Conservation (phyloP, 2,113 vertebrate species). For the Indri indri region DNA sequence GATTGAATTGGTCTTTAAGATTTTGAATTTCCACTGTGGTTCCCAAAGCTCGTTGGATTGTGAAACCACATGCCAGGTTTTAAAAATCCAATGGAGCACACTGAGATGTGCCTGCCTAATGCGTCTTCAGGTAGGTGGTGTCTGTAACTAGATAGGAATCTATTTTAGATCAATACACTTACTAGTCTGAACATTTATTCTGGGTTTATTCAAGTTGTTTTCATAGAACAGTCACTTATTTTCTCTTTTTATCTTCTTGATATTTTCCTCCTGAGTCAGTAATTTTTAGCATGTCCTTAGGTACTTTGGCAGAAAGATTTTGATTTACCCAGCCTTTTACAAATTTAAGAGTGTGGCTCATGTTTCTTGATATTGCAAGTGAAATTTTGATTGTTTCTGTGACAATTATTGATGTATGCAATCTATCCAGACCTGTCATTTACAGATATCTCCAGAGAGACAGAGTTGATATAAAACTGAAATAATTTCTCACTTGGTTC, state of each 20-base stretch:
- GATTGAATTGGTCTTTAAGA: neutral
- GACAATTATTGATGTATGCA: neutral
- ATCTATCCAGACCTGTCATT: neutral
- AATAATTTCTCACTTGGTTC: neutral
- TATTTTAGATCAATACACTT: neutral
- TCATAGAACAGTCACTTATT: neutral
- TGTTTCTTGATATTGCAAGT: neutral
- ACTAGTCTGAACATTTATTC: neutral
- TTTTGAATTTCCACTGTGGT: slow-evolving; percentile 29
- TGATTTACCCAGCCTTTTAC: neutral
- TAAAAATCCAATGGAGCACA: neutral
- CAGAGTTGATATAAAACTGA: neutral
- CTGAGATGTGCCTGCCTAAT: neutral
- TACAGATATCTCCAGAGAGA: neutral
- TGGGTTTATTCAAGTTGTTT: neutral
- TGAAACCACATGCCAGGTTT: slow-evolving; percentile 33
- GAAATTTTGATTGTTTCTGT: neutral
- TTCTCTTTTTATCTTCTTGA: neutral
- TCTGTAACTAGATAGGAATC: neutral
- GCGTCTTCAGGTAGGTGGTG: neutral
- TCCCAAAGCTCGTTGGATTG: neutral
- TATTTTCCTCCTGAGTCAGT: neutral
- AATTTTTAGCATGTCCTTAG: neutral
- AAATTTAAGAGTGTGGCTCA: neutral
- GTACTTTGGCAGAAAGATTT: neutral